Percentiles rank a stretch among this genome's conserved stretches.
phyloP scores from a whole-genome alignment of 2,113 vertebrate species.

The Dipodomys stephensi region DNA sequence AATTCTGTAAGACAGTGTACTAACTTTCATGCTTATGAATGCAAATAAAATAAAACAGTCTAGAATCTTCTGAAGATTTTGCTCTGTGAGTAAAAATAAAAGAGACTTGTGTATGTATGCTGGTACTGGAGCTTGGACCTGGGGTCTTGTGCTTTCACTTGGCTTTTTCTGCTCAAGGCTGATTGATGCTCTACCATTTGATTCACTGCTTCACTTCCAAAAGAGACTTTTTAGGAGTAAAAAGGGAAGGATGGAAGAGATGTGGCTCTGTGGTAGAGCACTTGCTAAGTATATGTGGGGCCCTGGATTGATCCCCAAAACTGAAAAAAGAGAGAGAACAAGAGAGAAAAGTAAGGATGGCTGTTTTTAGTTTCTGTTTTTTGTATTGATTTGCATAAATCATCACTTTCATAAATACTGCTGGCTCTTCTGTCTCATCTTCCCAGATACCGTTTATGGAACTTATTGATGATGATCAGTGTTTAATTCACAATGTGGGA shows the following conservation, averaged over 20 bases:
- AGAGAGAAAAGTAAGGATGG: background rate
- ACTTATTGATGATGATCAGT: background rate
- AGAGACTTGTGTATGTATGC: background rate
- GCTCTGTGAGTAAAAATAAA: conserved; percentile 9
- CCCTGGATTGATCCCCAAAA: background rate
- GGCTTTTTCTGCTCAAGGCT: too few relatives aligned
- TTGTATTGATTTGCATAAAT: too few relatives aligned
- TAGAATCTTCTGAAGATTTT: background rate
- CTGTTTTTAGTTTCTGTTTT: too few relatives aligned
- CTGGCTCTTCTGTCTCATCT: background rate
- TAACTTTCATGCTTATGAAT: background rate
- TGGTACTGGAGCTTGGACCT: too few relatives aligned
- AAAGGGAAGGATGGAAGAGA: too few relatives aligned
- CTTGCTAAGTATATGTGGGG: background rate
- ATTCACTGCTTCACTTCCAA: too few relatives aligned
- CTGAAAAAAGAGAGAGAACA: background rate
- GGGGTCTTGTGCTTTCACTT: too few relatives aligned
- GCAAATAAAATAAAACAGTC: background rate
- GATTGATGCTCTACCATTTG: too few relatives aligned
- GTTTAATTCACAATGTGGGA: background rate
- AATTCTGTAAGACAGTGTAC: background rate
- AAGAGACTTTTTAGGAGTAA: background rate
- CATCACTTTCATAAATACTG: background rate
- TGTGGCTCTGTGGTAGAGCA: background rate
- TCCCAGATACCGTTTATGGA: background rate